Evolutionary conservation across 2,113 vertebrate genomes (phyloP).

Genomic region (Pagrus major): DNA sequence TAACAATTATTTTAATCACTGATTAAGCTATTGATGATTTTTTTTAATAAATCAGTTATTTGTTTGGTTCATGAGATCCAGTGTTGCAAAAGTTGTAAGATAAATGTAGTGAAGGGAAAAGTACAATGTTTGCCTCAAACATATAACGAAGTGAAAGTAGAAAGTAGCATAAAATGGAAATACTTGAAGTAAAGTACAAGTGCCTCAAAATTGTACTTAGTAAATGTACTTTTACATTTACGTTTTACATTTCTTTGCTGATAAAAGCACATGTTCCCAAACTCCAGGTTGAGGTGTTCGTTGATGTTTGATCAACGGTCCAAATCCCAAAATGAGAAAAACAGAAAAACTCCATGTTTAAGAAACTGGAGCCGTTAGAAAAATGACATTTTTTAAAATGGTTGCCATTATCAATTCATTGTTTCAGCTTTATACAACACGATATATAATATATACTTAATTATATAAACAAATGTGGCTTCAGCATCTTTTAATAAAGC

Average conservation of each 20-base stretch:
- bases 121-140: too few species aligned
- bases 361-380: neutral
- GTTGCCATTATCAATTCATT: neutral
- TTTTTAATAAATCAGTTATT: neutral
- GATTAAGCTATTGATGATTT: neutral
- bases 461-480: neutral
- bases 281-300: neutral
- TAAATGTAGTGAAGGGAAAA: too few species aligned
- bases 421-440: neutral
- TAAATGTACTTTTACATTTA: too few species aligned
- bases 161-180: too few species aligned
- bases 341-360: neutral
- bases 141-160: too few species aligned
- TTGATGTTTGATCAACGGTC: neutral
- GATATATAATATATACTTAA: neutral
- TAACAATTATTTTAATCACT: neutral
- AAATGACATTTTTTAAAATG: neutral
- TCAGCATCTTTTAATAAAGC: neutral
- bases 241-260: too few species aligned
- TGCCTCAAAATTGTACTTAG: too few species aligned
- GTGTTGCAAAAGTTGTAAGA: too few species aligned
- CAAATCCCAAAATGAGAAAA: neutral
- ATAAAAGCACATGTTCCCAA: neutral
- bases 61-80: neutral
- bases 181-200: too few species aligned